Percentiles rank a stretch among this genome's conserved stretches.
Evolutionary conservation across 2,113 vertebrate species (phyloP).

Genomic region (Leptocoma aspasia): DNA sequence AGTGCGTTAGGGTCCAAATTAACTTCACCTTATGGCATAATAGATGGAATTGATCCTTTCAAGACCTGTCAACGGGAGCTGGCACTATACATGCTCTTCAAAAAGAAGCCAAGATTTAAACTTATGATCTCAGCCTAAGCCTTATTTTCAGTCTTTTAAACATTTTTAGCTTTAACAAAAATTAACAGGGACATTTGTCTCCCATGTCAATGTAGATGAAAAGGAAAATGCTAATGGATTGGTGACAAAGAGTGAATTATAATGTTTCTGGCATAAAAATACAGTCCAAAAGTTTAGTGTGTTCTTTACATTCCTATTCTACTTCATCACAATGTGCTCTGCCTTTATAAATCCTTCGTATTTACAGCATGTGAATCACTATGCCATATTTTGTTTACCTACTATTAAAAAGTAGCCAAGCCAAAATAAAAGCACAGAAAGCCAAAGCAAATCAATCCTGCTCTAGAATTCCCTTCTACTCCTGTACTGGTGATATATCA

Average conservation of each 20-base stretch:
- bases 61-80: constrained; percentile 13
- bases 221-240: background rate
- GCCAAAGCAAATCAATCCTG: background rate
- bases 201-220: background rate
- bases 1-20: constrained; percentile 27
- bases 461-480: background rate
- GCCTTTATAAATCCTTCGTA: constrained; percentile 11
- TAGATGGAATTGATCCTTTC: constrained; percentile 33
- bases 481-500: background rate
- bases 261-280: background rate
- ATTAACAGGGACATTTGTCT: background rate
- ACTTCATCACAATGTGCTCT: background rate
- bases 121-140: constrained; percentile 26
- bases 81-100: background rate
- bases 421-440: background rate
- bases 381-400: background rate
- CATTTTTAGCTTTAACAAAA: background rate
- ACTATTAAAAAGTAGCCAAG: background rate
- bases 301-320: background rate
- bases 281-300: background rate
- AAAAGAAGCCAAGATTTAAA: constrained; percentile 25
- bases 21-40: constrained; percentile 39
- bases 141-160: constrained; percentile 15
- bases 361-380: background rate
- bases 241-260: background rate